Conservation (phyloP, 2,888 invertebrate species). For the Eupithecia tripunctaria region DNA sequence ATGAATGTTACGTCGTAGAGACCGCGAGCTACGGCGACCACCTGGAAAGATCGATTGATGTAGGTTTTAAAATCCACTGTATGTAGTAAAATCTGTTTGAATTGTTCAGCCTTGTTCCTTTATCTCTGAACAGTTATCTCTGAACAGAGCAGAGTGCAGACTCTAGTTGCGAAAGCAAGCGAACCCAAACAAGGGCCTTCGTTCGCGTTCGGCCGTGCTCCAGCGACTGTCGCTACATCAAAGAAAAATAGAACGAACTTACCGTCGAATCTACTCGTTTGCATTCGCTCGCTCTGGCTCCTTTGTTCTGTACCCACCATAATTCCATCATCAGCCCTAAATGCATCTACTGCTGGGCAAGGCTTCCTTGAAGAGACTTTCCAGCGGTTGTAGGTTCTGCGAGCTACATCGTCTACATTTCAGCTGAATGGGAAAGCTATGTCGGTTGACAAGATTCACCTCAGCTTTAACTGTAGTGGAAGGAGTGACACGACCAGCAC, state of each 20-base stretch:
- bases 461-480: constrained; percentile 94
- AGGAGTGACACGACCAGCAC: constrained; percentile 96
- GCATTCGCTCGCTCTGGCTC: no score
- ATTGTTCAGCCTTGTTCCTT: no score
- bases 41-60: constrained; percentile 75
- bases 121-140: no score
- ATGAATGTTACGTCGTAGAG: constrained; percentile 96
- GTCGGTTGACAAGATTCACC: constrained; percentile 73
- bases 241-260: no score
- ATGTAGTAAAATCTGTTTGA: no score
- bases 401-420: not conserved
- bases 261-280: no score
- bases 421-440: not conserved
- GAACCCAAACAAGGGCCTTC: no score
- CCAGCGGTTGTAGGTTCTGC: not conserved
- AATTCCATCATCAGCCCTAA: not conserved
- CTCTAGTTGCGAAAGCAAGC: no score
- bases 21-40: constrained; percentile 94
- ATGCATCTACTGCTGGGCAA: not conserved
- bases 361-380: not conserved
- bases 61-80: not conserved
- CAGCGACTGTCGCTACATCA: no score
- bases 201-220: no score
- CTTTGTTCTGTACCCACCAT: no score
- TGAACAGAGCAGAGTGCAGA: no score